Base-by-base conservation (phyloP, 2,888 invertebrate genomes). In the Seladonia tumulorum region DNA sequence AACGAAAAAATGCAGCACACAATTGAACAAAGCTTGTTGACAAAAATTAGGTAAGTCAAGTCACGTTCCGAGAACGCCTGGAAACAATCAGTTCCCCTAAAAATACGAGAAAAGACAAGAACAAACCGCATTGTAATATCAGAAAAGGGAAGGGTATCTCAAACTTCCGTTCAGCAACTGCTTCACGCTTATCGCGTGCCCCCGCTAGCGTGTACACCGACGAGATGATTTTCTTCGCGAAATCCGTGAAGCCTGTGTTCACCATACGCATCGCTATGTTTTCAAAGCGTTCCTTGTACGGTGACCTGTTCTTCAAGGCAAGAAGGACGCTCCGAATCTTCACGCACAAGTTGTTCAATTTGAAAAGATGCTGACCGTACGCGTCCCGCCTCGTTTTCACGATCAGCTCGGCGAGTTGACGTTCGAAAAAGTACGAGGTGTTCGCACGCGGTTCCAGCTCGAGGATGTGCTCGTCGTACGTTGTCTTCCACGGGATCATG, bases 191-290 rank as follows among this genome's bases (percentile, higher is more conserved):
- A 1, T 25, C 2, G 5, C 22, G 7, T 25, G 0, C 0, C 7
- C 10, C 0, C 12, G 12, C 14, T 29, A 0, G 12, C 2, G 5
- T 14, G 0, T 14, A 7, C 1, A 0, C 0, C 3, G 1, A 0
- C n/a, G 77, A 25, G 0, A 70, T 42, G 0, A 39, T 1, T 8
- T n/a, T 78, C 2, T 22, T 0, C 18, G 3, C 0, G 0, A 1
- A 10, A 7, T 57, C 4, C 0, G 45, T 0, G 25, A 14, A 57
- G 5, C 70, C 78, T 1, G 0, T 3, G 7, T 42, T 39, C 18
- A 22, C 2, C 25, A 22, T 10, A 14, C 29, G 70, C 22, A 53
- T n/a, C 7, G 18, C 7, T 16, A 3, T 0, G 5, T 71, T 29
- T 5, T 25, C 29, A 0, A 78, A 25, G 8, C 5, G 18, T 71